These are phyloP conservation scores for Chloroclysta siterata DNA, from an alignment of 2,888 invertebrate species.

Conservation along the genomic window DNA sequence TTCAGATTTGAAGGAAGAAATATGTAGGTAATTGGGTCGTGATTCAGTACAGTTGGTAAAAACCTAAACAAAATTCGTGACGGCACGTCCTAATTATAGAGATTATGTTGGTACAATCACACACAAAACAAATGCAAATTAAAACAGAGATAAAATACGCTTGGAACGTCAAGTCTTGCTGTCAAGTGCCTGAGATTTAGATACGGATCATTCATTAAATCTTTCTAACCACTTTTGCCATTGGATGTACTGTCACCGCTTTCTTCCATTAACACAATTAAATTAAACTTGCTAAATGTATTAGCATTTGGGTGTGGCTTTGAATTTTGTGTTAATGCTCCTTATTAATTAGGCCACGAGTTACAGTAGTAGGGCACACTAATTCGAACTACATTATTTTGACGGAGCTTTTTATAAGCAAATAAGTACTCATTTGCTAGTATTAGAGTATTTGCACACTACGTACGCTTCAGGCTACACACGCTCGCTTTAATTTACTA, in stretches of 20 bases:
- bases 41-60: no score
- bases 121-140: slow-evolving; percentile 2
- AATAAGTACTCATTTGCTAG: neutral
- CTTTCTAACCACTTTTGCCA: slow-evolving; percentile 12
- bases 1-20: no score
- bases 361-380: slow-evolving; percentile 5
- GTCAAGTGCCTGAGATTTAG: slow-evolving; percentile 17
- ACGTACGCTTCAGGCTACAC: no score
- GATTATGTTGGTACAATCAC: slow-evolving; percentile 5
- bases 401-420: neutral
- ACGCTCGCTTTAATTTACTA: no score
- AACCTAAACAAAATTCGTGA: no score
- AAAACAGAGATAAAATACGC: neutral
- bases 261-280: slow-evolving; percentile 69
- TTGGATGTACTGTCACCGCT: slow-evolving; percentile 40
- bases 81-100: slow-evolving; percentile 2
- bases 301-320: slow-evolving; percentile 46
- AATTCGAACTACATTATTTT: slow-evolving; percentile 1
- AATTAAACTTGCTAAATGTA: slow-evolving; percentile 58
- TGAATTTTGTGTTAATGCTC: slow-evolving; percentile 44
- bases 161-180: slow-evolving; percentile 7
- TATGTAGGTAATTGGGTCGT: no score
- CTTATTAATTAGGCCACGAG: slow-evolving; percentile 21
- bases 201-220: slow-evolving; percentile 23
- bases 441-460: no score